Conservation (phyloP, 2,888 invertebrate genomes). For the Sinodicranocentrus sp. region DNA sequence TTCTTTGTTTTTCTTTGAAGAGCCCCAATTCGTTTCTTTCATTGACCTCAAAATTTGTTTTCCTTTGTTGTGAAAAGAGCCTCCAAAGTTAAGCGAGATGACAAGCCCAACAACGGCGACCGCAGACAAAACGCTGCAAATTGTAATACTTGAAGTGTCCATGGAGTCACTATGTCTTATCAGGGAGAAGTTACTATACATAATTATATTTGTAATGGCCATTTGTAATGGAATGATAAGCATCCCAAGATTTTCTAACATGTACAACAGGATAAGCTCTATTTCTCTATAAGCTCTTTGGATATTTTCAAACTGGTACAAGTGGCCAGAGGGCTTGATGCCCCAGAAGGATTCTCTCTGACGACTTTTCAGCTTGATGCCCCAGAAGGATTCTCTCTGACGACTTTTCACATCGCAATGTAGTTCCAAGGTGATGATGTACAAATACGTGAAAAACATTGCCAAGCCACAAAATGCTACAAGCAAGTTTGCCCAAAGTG, state of each 20-base stretch:
- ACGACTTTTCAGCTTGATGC: too few relatives aligned
- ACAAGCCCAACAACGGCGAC: neutral
- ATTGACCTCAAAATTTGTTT: neutral
- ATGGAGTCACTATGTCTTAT: neutral
- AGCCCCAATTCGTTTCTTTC: slow-evolving; percentile 2
- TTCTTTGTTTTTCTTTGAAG: neutral
- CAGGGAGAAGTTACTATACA: neutral
- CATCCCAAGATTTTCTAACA: neutral
- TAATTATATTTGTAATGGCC: neutral
- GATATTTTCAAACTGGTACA: neutral
- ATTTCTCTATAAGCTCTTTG: neutral
- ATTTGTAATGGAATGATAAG: neutral
- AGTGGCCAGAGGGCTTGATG: too few relatives aligned
- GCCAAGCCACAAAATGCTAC: too few relatives aligned
- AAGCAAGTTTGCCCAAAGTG: neutral
- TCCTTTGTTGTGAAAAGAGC: neutral
- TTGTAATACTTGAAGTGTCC: neutral
- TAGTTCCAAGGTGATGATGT: neutral
- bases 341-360: too few relatives aligned
- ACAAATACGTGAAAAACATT: neutral
- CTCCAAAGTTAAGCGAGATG: neutral
- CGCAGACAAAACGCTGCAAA: neutral
- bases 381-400: too few relatives aligned
- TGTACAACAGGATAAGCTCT: neutral
- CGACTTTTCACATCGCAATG: neutral